Percentiles rank a stretch among this genome's conserved stretches.
phyloP scores from a whole-genome alignment of 1,140 invertebrate species.

The Euschistus heros region DNA sequence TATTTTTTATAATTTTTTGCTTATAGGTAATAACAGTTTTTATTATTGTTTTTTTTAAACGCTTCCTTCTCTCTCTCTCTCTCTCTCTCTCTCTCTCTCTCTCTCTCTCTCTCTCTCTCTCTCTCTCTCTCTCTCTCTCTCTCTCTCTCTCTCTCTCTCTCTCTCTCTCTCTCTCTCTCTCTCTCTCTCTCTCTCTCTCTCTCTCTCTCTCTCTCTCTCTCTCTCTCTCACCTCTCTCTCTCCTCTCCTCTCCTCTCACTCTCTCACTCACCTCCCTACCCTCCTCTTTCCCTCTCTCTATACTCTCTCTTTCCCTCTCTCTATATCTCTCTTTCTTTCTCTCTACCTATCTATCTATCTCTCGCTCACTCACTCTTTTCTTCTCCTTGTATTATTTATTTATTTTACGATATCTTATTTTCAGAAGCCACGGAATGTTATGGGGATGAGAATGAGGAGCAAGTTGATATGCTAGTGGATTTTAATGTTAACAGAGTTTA shows the following conservation, averaged over 20 bases:
- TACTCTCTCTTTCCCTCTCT: background rate
- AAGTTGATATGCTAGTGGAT: no score
- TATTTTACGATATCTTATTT: no score
- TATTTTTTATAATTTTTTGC: no score
- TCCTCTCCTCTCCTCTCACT: background rate
- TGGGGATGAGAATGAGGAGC: no score
- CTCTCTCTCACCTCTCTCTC: background rate
- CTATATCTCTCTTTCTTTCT: background rate
- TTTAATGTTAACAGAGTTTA: no score
- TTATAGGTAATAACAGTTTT: no score
- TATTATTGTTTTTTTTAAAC: no score
- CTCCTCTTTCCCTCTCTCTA: background rate
- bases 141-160: background rate
- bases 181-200: background rate
- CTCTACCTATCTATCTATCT: background rate
- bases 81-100: background rate
- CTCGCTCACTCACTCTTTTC: background rate
- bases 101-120: background rate
- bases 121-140: background rate
- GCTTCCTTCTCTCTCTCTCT: background rate
- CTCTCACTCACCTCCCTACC: background rate
- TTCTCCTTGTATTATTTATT: no score
- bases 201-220: conserved; percentile 14
- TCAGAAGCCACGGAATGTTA: no score
- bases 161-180: background rate